Percentiles rank a stretch among this genome's conserved stretches.
These are phyloP conservation scores for Porites divaricata DNA, from an alignment of 92 coral and sea anemone species.

Conservation along the genomic window DNA sequence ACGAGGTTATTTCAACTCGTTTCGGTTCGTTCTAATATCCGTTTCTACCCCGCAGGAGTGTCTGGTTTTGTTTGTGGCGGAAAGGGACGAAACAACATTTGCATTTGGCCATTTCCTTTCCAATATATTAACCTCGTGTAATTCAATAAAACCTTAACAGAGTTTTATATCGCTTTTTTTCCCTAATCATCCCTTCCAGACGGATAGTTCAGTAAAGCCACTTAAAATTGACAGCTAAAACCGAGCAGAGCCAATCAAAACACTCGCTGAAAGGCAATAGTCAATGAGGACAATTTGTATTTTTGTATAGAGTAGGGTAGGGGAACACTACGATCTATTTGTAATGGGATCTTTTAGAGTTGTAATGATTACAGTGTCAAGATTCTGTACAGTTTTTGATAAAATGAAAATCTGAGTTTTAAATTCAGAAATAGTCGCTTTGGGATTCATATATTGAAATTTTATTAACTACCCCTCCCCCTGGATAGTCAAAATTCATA, in stretches of 20 bases:
- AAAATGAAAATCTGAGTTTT: background rate
- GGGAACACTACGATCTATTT: background rate
- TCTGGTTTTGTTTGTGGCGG: slow-evolving; percentile 14
- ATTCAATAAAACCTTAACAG: background rate
- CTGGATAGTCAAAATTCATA: background rate
- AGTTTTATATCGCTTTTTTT: background rate
- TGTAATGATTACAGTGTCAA: background rate
- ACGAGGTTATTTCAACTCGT: slow-evolving; percentile 5
- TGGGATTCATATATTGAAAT: background rate
- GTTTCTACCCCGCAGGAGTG: slow-evolving; percentile 13
- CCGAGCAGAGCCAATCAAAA: slow-evolving; percentile 15
- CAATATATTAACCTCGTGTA: background rate
- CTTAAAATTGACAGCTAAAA: slow-evolving; percentile 6
- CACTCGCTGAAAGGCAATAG: background rate
- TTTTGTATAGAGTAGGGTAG: background rate
- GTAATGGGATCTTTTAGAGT: background rate
- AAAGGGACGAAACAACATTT: background rate
- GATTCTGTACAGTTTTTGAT: background rate
- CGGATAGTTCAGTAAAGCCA: background rate
- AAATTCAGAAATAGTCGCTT: background rate
- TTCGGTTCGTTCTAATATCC: slow-evolving; percentile 15
- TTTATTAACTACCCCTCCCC: slow-evolving; percentile 16
- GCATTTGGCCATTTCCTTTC: background rate
- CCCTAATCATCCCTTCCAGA: background rate
- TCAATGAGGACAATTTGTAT: background rate